Conservation (phyloP, 2,113 vertebrate genomes). For the Chaetodon trifascialis region DNA sequence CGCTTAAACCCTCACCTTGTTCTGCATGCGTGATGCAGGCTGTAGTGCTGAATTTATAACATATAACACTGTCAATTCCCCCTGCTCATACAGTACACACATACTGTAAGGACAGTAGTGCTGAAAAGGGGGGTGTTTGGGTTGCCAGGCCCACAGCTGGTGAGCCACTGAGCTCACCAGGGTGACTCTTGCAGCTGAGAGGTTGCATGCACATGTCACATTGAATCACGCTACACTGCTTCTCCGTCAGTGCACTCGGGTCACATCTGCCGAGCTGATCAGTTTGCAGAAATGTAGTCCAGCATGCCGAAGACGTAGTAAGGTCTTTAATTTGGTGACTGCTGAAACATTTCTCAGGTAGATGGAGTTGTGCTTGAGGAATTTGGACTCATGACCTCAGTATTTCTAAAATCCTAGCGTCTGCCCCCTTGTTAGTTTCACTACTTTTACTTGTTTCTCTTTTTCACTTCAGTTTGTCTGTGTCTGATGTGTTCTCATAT, state of each 20-base stretch:
- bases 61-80: not conserved
- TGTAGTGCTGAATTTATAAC: not conserved
- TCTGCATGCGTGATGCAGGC: not conserved
- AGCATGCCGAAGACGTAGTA: not conserved
- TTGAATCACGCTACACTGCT: constrained; percentile 34
- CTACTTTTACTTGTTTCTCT: constrained; percentile 7
- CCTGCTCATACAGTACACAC: not conserved
- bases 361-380: not conserved
- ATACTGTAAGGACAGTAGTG: not conserved
- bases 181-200: constrained; percentile 41
- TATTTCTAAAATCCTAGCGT: not conserved
- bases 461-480: constrained; percentile 8
- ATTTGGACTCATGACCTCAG: not conserved
- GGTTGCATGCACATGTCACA: constrained; percentile 70
- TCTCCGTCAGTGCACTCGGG: constrained; percentile 6
- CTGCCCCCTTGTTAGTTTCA: not conserved
- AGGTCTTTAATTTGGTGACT: not conserved
- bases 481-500: not conserved
- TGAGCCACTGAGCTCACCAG: constrained; percentile 50
- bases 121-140: constrained; percentile 8
- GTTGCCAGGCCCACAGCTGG: constrained; percentile 47
- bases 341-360: not conserved
- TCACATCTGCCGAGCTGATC: constrained; percentile 35
- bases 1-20: not conserved
- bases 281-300: not conserved